Percentiles rank a stretch among this genome's conserved stretches.
Evolutionary conservation across 2,888 invertebrate genomes (phyloP).

Genomic region (Pheosia tremula): DNA sequence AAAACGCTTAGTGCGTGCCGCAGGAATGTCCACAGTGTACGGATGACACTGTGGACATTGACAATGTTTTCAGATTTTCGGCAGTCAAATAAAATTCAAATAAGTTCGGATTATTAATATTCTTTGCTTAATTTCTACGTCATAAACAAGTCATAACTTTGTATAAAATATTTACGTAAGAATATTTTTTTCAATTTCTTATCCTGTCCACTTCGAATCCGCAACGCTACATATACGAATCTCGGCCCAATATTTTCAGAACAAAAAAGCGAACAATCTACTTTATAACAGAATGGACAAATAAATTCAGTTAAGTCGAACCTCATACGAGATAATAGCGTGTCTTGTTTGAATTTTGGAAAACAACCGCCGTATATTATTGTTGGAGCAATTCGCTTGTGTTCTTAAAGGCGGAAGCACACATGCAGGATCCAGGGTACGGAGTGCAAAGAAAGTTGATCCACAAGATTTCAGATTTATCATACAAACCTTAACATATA

Average conservation of each 20-base stretch:
- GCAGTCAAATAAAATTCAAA: too few relatives aligned
- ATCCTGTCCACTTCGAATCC: conserved; percentile 35
- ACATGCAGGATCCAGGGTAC: background rate
- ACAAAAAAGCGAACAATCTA: conserved; percentile 51
- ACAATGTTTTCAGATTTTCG: too few relatives aligned
- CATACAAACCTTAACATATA: too few relatives aligned
- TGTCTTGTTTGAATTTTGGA: conserved; percentile 61
- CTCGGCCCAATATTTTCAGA: conserved; percentile 61
- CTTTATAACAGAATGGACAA: conserved; percentile 73
- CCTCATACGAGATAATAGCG: conserved; percentile 60
- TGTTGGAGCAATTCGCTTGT: conserved; percentile 51
- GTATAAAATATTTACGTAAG: background rate
- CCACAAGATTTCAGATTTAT: too few relatives aligned
- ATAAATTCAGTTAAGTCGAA: conserved; percentile 72
- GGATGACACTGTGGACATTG: too few relatives aligned
- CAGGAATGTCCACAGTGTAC: too few relatives aligned
- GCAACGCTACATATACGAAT: conserved; percentile 66
- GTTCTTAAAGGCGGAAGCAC: conserved; percentile 12
- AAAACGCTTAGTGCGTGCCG: too few relatives aligned
- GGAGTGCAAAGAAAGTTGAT: background rate
- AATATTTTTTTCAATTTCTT: conserved; percentile 8
- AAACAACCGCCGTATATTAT: conserved; percentile 55
- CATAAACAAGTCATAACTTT: too few relatives aligned
- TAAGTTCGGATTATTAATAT: too few relatives aligned
- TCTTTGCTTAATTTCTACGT: too few relatives aligned